Base-by-base conservation (phyloP, 2,888 invertebrate species). In the Heliconius aoede region DNA sequence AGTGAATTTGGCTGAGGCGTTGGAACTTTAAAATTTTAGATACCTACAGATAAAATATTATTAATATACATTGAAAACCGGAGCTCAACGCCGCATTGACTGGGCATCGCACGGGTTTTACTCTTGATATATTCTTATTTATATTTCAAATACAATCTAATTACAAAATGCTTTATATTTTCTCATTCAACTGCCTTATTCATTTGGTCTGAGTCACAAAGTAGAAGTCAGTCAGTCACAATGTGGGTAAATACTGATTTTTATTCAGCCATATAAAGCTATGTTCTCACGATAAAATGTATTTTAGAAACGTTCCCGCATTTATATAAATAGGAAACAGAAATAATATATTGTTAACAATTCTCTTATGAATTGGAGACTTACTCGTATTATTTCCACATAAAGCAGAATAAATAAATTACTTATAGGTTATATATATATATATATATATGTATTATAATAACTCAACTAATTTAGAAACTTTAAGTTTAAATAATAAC, bases 241-340 rank as follows among this genome's bases (percentile, higher is more conserved):
- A 75, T 51, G 55, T 71, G 62, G 62, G 61, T 32, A 75, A 71
- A 69, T 55, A 64, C 58, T 68, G 51, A 67, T 24, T 74, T 74
- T 68, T 46, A 58, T n/a, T 68, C n/a, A 18, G 4, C 58, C 61
- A 71, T 55, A 69, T 71, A 60, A 69, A 40, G 69, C 24, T 21
- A 18, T 24, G 55, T 71, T 71, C 62, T 71, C 62, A 71, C 51
- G 26, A 36, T 15, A 46, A 46, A 24, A 32, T n/a, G 3, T 18
- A 51, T 75, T 51, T 75, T 18, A 32, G 62, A 36, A 74, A 26
- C 30, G n/a, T 11, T 51, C 28, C n/a, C 24, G 46, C 40, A 18
- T 68, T 68, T 46, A 67, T 67, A 68, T 28, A 68, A 51, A 26
- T 67, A 36, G 40, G 2, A 26, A 28, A 40, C 9, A 3, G 4